These are phyloP conservation scores for Panonychus citri DNA, from an alignment of 1,140 invertebrate species.

Conservation along the genomic window DNA sequence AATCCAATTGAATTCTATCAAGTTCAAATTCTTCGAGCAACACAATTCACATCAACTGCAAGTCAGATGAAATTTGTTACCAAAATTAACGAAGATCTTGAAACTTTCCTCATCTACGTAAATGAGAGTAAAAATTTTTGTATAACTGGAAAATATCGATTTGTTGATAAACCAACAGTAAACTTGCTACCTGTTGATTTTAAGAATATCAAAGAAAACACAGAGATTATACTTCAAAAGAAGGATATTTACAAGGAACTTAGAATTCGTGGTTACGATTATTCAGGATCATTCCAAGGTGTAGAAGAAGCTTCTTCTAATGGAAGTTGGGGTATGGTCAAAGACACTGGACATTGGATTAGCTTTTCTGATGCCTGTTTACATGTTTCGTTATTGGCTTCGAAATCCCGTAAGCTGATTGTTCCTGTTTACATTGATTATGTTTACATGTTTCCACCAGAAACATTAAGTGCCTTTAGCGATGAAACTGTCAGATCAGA, in stretches of 20 bases:
- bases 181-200: slow-evolving; percentile 16
- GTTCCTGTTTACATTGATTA: slow-evolving; percentile 32
- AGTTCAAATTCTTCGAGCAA: slow-evolving; percentile 48
- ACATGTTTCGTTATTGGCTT: not conserved
- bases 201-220: not conserved
- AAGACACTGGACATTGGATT: slow-evolving; percentile 73
- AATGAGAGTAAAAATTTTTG: slow-evolving; percentile 56
- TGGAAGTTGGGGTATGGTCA: slow-evolving; percentile 36
- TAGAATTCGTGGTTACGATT: slow-evolving; percentile 73
- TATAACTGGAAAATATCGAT: slow-evolving; percentile 50
- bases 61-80: slow-evolving; percentile 67
- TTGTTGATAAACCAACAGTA: too few relatives aligned
- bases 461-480: not conserved
- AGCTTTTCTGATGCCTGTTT: slow-evolving; percentile 36
- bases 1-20: slow-evolving; percentile 50
- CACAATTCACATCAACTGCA: slow-evolving; percentile 44
- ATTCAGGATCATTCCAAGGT: slow-evolving; percentile 59
- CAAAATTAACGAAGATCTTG: slow-evolving; percentile 59
- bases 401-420: not conserved
- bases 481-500: not conserved
- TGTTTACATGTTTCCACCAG: not conserved
- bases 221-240: slow-evolving; percentile 23
- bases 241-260: slow-evolving; percentile 55
- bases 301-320: slow-evolving; percentile 29
- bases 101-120: slow-evolving; percentile 76